Conservation (phyloP, 2,888 invertebrate species). For the Hermaeophaga mercurialis region DNA sequence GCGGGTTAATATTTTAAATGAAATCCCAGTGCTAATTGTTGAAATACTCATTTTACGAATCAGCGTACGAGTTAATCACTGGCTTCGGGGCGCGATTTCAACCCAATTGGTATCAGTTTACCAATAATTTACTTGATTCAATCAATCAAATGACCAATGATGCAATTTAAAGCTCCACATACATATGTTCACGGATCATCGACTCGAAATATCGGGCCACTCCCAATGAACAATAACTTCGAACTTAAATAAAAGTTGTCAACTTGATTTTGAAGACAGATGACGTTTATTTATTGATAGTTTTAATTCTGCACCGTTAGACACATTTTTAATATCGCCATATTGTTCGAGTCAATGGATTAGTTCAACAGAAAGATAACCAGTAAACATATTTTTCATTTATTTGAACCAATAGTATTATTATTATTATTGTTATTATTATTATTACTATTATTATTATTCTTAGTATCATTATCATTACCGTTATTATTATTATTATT, state of each 20-base stretch:
- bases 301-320: too few species aligned
- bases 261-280: slow-evolving; percentile 20
- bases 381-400: too few species aligned
- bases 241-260: slow-evolving; percentile 15
- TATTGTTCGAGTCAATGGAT: too few species aligned
- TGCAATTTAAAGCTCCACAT: slow-evolving; percentile 34
- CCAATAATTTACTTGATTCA: slow-evolving; percentile 48
- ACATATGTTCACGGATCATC: slow-evolving; percentile 19
- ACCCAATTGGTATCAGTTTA: slow-evolving; percentile 47
- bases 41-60: slow-evolving; percentile 57
- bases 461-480: too few species aligned
- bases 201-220: slow-evolving; percentile 25
- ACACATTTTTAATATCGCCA: too few species aligned
- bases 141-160: slow-evolving; percentile 45
- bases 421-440: too few species aligned
- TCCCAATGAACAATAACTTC: slow-evolving; percentile 23
- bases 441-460: too few species aligned
- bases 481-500: too few species aligned
- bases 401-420: too few species aligned
- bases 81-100: slow-evolving; percentile 48
- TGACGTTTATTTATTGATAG: too few species aligned
- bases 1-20: slow-evolving; percentile 23
- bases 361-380: too few species aligned
- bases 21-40: slow-evolving; percentile 49
- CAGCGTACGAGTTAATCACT: slow-evolving; percentile 54